Evolutionary conservation across 2,113 vertebrate genomes (phyloP), one percentile per base, ranked within the genome.

Genomic region (Prinia subflava): DNA sequence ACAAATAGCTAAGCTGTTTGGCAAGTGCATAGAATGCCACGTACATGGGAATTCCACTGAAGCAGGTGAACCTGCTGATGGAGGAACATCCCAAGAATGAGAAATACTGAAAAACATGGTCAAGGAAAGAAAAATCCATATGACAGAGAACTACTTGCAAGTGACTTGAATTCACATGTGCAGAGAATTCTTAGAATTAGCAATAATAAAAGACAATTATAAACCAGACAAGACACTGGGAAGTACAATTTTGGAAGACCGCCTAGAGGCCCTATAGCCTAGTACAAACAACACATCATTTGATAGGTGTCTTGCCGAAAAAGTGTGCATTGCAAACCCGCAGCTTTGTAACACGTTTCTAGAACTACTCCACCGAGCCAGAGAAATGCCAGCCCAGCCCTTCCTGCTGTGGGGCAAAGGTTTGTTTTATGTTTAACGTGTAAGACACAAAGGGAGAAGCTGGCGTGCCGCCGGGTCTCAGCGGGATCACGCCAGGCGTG

Each of bases 401-500:
- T 2, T 16, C 11, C 28, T 6, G 16, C 37, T 8, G 47, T 1
- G 4, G 0, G n/a, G 37, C 57, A 15, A 7, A 13, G 9, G 3
- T 7, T 28, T 31, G 4, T 10, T 25, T 28, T 2, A 0, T 4
- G 11, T 4, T 31, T 24, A 13, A 39, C 39, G 39, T 11, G 39
- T 39, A 39, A 39, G 39, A 39, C 39, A 39, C 39, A 39, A 39
- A 39, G 39, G 39, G 39, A 39, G 9, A 39, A 39, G 39, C 39
- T 39, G 39, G 39, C 39, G 39, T 3, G 60, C 42, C 28, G 31
- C 41, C 33, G 6, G 6, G 23, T 9, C 10, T 10, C 20, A 0
- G 1, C 0, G 1, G 16, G 19, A 11, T 3, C 3, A 1, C 3
- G 44, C 35, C 1, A 1, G 44, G 52, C 42, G 39, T 49, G 16